phyloP scores from a whole-genome alignment of 2,113 vertebrate genomes.

The Rhagologus leucostigma region DNA sequence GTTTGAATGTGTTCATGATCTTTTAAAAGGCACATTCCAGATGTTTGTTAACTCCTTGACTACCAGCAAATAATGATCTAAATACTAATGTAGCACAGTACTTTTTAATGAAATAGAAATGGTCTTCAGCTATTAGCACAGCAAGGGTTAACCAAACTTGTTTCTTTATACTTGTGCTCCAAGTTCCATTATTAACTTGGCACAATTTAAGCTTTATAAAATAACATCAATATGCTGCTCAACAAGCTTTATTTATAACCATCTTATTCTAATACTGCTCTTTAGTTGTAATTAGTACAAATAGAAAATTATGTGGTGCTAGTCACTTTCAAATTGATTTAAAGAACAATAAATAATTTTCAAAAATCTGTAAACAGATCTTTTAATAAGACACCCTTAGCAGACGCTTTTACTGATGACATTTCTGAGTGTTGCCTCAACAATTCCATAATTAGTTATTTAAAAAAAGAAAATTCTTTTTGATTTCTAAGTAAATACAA shows the following conservation, averaged over 20 bases:
- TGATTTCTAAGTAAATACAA: background rate
- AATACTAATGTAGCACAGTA: background rate
- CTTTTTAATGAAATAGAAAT: background rate
- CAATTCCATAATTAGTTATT: background rate
- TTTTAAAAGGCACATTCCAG: slow-evolving; percentile 24
- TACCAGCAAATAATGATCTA: background rate
- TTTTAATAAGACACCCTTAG: background rate
- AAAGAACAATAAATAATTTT: background rate
- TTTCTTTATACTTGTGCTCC: background rate
- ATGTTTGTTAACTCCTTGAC: slow-evolving; percentile 18
- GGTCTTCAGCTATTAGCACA: background rate
- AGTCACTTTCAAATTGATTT: slow-evolving; percentile 28
- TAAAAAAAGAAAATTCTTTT: background rate
- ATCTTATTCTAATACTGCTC: slow-evolving; percentile 1
- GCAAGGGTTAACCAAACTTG: background rate
- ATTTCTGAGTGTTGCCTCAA: background rate
- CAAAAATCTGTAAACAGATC: slow-evolving; percentile 4
- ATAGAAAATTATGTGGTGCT: background rate
- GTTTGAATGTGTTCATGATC: background rate
- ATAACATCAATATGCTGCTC: background rate
- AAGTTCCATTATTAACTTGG: slow-evolving; percentile 1
- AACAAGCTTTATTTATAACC: slow-evolving; percentile 29
- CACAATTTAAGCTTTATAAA: background rate
- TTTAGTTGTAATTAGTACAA: slow-evolving; percentile 35
- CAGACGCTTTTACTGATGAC: background rate